These are phyloP conservation scores for Oscheius sp. DNA, from an alignment of 2,888 invertebrate genomes.

Conservation along the genomic window DNA sequence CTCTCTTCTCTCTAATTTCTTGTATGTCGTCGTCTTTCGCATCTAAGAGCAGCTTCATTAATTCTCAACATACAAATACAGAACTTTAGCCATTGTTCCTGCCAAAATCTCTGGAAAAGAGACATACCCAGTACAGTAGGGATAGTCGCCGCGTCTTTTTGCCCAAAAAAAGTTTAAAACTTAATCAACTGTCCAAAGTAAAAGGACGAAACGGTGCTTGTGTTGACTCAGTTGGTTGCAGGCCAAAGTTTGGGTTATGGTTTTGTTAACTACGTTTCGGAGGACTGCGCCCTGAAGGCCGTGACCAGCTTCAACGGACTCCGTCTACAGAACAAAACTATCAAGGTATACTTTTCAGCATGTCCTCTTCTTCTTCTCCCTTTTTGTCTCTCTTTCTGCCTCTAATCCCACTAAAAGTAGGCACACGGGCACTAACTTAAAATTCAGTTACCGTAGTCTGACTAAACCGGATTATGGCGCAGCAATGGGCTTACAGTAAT, in stretches of 20 bases:
- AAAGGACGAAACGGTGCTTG: constrained; percentile 7
- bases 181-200: not conserved
- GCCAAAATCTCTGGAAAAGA: too few relatives aligned
- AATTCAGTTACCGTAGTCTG: too few relatives aligned
- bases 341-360: constrained; percentile 82
- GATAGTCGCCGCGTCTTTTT: not conserved
- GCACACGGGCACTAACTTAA: not conserved
- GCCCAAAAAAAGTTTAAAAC: not conserved
- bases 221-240: constrained; percentile 60
- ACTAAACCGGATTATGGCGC: too few relatives aligned
- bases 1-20: constrained; percentile 8
- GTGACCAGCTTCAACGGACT: constrained; percentile 97
- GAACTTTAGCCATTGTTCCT: too few relatives aligned
- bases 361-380: not conserved
- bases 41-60: not conserved
- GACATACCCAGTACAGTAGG: not conserved
- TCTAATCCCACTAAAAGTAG: constrained; percentile 4
- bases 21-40: constrained; percentile 31
- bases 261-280: constrained; percentile 97
- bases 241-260: constrained; percentile 99
- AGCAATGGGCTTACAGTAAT: too few relatives aligned
- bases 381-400: constrained; percentile 9
- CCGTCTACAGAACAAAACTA: constrained; percentile 98
- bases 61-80: not conserved
- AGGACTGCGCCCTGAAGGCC: constrained; percentile 98